Conservation (phyloP, 1,140 invertebrate genomes). For the Heliconius melpomene region DNA sequence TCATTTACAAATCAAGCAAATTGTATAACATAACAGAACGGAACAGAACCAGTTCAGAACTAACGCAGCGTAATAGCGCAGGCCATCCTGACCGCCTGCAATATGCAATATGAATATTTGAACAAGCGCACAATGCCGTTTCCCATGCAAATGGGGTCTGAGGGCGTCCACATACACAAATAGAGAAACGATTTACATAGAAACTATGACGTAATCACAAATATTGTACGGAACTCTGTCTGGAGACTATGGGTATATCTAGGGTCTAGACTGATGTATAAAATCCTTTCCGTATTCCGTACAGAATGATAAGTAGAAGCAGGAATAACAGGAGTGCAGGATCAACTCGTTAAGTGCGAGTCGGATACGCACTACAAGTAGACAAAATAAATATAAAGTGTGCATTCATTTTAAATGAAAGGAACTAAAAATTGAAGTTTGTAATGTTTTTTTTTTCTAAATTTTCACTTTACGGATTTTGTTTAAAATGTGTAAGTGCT, state of each 20-base stretch:
- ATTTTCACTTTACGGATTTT: too few relatives aligned
- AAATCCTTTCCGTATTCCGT: background rate
- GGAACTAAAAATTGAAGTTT: too few relatives aligned
- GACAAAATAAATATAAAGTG: too few relatives aligned
- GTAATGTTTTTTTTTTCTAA: too few relatives aligned
- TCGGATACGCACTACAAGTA: too few relatives aligned
- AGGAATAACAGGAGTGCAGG: too few relatives aligned
- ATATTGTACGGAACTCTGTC: background rate
- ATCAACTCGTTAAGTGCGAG: too few relatives aligned
- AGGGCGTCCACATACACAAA: slow-evolving; percentile 21
- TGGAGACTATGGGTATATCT: background rate
- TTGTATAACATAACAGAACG: background rate
- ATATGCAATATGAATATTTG: slow-evolving; percentile 27
- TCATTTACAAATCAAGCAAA: background rate
- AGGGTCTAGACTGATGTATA: background rate
- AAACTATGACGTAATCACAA: slow-evolving; percentile 8
- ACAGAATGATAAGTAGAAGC: background rate
- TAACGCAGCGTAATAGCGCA: background rate
- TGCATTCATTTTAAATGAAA: too few relatives aligned
- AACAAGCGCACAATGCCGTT: slow-evolving; percentile 16
- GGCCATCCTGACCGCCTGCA: background rate
- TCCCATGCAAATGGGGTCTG: slow-evolving; percentile 23
- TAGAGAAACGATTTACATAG: slow-evolving; percentile 20
- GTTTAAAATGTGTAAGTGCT: too few relatives aligned
- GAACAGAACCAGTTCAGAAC: background rate